Base-by-base conservation (phyloP, 2,113 vertebrate genomes). In the Odocoileus hemionus region DNA sequence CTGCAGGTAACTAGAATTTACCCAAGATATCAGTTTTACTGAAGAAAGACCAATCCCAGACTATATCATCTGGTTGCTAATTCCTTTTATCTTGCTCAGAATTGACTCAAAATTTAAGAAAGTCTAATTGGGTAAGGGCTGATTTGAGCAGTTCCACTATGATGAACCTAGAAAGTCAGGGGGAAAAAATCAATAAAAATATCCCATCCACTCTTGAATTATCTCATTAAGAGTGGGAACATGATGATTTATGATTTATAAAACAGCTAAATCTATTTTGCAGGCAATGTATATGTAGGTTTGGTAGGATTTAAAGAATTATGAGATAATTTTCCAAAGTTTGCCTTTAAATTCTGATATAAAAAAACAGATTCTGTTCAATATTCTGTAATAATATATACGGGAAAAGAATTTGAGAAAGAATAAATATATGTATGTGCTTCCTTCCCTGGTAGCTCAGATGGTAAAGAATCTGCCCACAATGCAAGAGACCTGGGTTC, bases 241-340 rank as follows among this genome's bases (percentile, higher is more conserved):
- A 85, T 78, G 19, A 58, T 91, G 86, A 58, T 76, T 96, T 88
- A 91, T 70, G 21, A 64, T n/a, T 79, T 89, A 82, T 64, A 74
- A 86, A 89, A 89, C 17, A 84, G 39, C 45, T 87, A 7, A 80
- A 60, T 93, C 16, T 83, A 85, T 91, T 95, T 95, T 16, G 58
- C 45, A 88, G 43, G 52, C 11, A 78, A 67, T 23, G 4, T 60
- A 2, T 61, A 54, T 61, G 43, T 91, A 11, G 19, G 43, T 21
- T 95, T 97, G 39, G 2, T 86, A 93, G 60, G 21, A 67, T 54
- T 96, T 95, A 92, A 85, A 91, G 61, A 86, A 86, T 79, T 89
- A 3, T 43, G 60, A 13, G 36, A 58, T 60, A 84, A 47, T 86
- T 52, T 86, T 39, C 3, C 33, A 76, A 93, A 85, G 6, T 88